Percentiles rank a stretch among this genome's conserved stretches.
These are phyloP conservation scores for Spheniscus mendiculus DNA, from an alignment of 2,113 vertebrate genomes.

Conservation along the genomic window DNA sequence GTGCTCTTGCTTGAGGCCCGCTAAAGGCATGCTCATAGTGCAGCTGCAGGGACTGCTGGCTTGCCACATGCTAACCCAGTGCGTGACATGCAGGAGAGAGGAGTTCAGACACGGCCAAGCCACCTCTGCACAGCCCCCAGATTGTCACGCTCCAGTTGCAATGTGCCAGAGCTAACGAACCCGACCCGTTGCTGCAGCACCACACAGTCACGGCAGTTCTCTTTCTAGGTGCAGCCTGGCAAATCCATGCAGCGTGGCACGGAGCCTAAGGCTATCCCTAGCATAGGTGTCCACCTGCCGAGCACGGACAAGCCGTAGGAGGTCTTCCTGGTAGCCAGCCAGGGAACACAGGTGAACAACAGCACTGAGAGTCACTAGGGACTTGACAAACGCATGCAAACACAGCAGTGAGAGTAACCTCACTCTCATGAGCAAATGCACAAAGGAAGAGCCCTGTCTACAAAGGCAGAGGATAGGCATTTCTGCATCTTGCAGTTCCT, in stretches of 20 bases:
- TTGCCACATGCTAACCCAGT: background rate
- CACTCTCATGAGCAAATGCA: background rate
- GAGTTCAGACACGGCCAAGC: background rate
- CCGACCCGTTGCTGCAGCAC: background rate
- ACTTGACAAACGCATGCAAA: background rate
- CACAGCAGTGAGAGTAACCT: background rate
- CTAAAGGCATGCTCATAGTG: background rate
- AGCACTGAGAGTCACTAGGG: background rate
- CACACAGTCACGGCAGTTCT: background rate
- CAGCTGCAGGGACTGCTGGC: background rate
- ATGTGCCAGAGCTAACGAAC: background rate
- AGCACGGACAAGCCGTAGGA: background rate
- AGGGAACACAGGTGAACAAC: background rate
- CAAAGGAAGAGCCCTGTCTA: background rate
- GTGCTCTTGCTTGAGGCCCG: background rate
- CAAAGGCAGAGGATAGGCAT: background rate
- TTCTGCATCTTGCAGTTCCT: background rate
- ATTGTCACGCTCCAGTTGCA: background rate
- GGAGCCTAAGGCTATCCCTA: background rate
- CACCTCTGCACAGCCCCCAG: background rate
- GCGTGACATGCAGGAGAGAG: background rate
- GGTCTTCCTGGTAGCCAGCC: background rate
- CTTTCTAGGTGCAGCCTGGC: background rate
- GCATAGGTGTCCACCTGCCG: background rate
- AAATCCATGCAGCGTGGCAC: fast-evolving